Evolutionary conservation across 2,888 invertebrate genomes (phyloP).

Genomic region (Drosophila koepferae): DNA sequence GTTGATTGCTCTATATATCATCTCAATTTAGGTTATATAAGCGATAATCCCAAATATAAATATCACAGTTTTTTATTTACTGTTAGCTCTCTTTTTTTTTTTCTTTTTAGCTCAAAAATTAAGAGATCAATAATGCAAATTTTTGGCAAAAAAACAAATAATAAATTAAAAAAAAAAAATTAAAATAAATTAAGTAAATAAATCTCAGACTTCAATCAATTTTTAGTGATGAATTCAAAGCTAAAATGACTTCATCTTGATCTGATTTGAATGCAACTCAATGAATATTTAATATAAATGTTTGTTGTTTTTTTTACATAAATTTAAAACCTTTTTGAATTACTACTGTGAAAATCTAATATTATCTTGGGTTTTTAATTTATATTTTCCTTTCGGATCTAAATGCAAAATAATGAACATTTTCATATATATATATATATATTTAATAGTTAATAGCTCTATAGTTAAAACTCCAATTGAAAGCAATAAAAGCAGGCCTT

Average conservation of each 20-base stretch:
- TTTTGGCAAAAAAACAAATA: neutral
- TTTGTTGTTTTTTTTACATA: no score
- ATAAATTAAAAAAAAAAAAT: neutral
- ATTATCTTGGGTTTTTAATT: no score
- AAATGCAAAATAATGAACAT: no score
- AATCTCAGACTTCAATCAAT: neutral
- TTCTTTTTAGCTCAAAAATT: neutral
- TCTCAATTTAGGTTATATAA: neutral
- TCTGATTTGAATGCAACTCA: neutral
- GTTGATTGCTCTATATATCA: constrained; percentile 6
- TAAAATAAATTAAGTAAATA: neutral
- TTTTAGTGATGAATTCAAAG: neutral
- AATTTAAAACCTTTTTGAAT: no score
- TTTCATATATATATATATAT: no score
- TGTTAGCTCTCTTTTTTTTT: neutral
- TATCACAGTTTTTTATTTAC: neutral
- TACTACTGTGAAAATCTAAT: no score
- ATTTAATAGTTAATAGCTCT: no score
- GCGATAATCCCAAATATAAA: no score
- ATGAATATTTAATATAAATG: neutral
- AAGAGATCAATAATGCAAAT: neutral
- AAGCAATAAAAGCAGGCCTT: no score
- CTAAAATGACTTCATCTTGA: neutral
- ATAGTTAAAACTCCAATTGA: no score
- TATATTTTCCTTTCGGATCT: no score